Evolutionary conservation across 2,888 invertebrate species (phyloP).

Genomic region (Allophyes oxyacanthae): DNA sequence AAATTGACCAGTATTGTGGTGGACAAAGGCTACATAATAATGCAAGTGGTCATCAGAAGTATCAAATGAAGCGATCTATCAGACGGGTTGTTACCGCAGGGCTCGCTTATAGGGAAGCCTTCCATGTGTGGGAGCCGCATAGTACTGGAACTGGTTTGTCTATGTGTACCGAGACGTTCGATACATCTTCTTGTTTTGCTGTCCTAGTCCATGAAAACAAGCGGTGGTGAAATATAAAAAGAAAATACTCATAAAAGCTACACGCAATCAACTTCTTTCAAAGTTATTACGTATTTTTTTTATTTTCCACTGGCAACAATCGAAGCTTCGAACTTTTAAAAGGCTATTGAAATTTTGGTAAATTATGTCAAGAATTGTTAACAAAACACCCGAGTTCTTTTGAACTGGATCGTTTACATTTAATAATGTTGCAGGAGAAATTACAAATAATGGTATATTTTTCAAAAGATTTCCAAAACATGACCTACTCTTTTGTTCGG

Average conservation of each 20-base stretch:
- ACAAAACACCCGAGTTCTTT: constrained; percentile 62
- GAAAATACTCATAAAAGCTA: constrained; percentile 4
- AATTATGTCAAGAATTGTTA: constrained; percentile 46
- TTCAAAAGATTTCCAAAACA: constrained; percentile 75
- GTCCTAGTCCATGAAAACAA: constrained; percentile 55
- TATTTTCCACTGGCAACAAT: constrained; percentile 20
- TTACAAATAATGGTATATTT: constrained; percentile 70
- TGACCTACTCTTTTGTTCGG: constrained; percentile 73
- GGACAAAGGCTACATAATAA: constrained; percentile 68
- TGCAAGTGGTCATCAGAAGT: constrained; percentile 70
- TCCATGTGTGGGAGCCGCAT: constrained; percentile 82
- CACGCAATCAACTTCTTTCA: constrained; percentile 6
- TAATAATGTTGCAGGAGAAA: constrained; percentile 68
- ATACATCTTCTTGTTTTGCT: constrained; percentile 68
- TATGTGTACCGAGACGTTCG: constrained; percentile 66
- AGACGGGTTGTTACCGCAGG: constrained; percentile 79
- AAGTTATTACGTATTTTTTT: constrained; percentile 21
- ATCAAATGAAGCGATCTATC: constrained; percentile 85
- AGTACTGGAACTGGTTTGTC: constrained; percentile 80
- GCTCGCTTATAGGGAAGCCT: constrained; percentile 78
- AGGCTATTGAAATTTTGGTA: constrained; percentile 19
- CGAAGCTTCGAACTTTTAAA: constrained; percentile 17
- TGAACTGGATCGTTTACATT: constrained; percentile 68
- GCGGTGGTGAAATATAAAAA: constrained; percentile 24
- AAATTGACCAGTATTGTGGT: constrained; percentile 55